Percentiles rank a stretch among this genome's conserved stretches.
These are phyloP conservation scores for Mesoligia furuncula DNA, from an alignment of 2,888 invertebrate genomes.

Conservation along the genomic window DNA sequence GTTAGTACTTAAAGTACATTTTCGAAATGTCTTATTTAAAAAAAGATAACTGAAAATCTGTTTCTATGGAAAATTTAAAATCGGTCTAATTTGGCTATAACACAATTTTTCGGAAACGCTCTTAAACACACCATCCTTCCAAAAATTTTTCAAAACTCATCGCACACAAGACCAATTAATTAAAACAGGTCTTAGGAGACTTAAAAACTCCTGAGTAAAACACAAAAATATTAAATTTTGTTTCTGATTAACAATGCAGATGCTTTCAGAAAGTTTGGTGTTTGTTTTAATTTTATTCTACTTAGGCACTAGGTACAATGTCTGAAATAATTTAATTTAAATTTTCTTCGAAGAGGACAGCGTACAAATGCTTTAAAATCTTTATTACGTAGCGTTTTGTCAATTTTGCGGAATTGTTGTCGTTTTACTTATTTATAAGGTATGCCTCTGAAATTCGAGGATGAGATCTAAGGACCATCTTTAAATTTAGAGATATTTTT, in stretches of 20 bases:
- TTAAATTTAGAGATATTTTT: background rate
- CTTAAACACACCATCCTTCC: background rate
- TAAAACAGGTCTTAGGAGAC: conserved; percentile 24
- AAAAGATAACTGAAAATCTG: too few species aligned
- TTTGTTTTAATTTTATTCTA: conserved; percentile 67
- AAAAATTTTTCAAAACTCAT: conserved; percentile 1
- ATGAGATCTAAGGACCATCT: background rate
- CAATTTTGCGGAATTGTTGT: conserved; percentile 3
- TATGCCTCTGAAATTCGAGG: background rate
- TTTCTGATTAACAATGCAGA: conserved; percentile 61
- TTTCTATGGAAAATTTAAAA: too few species aligned
- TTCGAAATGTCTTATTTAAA: too few species aligned
- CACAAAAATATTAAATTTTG: conserved; percentile 54
- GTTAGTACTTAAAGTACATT: too few species aligned
- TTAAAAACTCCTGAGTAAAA: conserved; percentile 22
- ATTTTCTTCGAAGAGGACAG: conserved; percentile 43
- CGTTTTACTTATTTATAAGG: conserved; percentile 7
- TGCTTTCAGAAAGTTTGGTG: conserved; percentile 55
- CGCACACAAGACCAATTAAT: conserved; percentile 24
- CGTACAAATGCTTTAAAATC: conserved; percentile 32
- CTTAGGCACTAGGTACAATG: conserved; percentile 47
- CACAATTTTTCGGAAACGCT: too few species aligned
- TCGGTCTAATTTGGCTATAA: too few species aligned
- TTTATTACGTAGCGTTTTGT: conserved; percentile 34
- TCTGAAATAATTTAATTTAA: conserved; percentile 58